Evolutionary conservation across 1,140 invertebrate genomes (phyloP).

Genomic region (Penaeus chinensis): DNA sequence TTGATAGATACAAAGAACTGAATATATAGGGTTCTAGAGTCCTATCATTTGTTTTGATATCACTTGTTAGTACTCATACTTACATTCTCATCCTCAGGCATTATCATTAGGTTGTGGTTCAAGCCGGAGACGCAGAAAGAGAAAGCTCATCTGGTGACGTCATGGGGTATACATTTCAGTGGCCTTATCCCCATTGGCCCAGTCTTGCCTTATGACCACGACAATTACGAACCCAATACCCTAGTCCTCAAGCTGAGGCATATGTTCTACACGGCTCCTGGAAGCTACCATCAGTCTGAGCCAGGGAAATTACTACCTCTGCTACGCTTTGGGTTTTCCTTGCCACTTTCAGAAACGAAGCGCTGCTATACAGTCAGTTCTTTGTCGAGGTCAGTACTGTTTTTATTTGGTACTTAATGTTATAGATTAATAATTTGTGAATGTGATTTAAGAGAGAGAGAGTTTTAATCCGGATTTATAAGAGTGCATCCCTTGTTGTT

Average conservation of each 20-base stretch:
- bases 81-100: constrained; percentile 7
- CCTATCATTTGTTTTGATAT: too few relatives aligned
- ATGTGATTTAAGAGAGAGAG: too few relatives aligned
- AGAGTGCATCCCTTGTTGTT: too few relatives aligned
- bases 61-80: background rate
- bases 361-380: constrained; percentile 42
- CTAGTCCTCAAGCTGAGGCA: constrained; percentile 45
- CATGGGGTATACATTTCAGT: constrained; percentile 51
- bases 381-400: constrained; percentile 35
- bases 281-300: background rate
- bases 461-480: too few relatives aligned
- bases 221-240: constrained; percentile 44
- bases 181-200: constrained; percentile 44
- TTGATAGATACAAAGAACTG: too few relatives aligned
- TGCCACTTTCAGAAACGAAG: constrained; percentile 51
- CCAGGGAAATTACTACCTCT: background rate
- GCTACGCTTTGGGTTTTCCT: constrained; percentile 37
- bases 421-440: background rate
- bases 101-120: constrained; percentile 47
- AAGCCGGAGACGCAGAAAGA: constrained; percentile 26
- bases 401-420: background rate
- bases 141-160: constrained; percentile 19
- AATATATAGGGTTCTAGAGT: too few relatives aligned
- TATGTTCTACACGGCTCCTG: constrained; percentile 41
- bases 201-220: constrained; percentile 36